Evolutionary conservation across 1,140 invertebrate species (phyloP), one percentile per base, ranked within the genome.

Genomic region (Penaeus japonicus): DNA sequence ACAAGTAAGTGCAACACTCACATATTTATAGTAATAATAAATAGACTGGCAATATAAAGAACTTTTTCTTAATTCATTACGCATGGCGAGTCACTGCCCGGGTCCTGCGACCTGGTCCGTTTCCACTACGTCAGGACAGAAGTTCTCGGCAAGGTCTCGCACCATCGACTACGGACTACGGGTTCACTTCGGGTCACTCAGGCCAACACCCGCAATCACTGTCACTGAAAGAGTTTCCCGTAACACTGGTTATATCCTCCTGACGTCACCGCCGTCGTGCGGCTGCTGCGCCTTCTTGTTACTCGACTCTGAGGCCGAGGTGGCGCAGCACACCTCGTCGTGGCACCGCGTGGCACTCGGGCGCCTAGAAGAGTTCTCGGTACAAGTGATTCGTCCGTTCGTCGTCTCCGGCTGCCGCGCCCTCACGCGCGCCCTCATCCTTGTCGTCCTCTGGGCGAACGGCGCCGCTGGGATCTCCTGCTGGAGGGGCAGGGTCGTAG

Each of bases 31-130:
- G 54, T 80, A 87, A 55, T 78, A 87, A 87, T 87, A 87, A 87
- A 87, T 87, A 87, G 85, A 87, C 85, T 87, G 85, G 85, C 85
- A 53, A 87, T 87, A 87, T 87, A 70, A 87, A 86, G 73, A 80
- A 87, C 55, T 87, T 79, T 87, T 57, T 87, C 47, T 83, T 7
- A 10, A 39, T 39, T 39, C 39, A 62, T 78, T 65, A 47, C 70
- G 77, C 85, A 65, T 54, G 85, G 85, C 32, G 80, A 80, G 55
- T 87, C 57, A 80, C 54, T 47, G 84, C 62, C 53, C 12, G 18
- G 75, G 55, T 79, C 84, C 75, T 39, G 81, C 5, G 53, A 12
- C 4, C 27, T 30, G 7, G 20, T 30, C 35, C 30, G 18, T 18
- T 59, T 18, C 54, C 79, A 24, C 47, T 24, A 10, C n/a, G 53